Evolutionary conservation across 2,113 vertebrate genomes (phyloP).

Genomic region (Athene cunicularia): DNA sequence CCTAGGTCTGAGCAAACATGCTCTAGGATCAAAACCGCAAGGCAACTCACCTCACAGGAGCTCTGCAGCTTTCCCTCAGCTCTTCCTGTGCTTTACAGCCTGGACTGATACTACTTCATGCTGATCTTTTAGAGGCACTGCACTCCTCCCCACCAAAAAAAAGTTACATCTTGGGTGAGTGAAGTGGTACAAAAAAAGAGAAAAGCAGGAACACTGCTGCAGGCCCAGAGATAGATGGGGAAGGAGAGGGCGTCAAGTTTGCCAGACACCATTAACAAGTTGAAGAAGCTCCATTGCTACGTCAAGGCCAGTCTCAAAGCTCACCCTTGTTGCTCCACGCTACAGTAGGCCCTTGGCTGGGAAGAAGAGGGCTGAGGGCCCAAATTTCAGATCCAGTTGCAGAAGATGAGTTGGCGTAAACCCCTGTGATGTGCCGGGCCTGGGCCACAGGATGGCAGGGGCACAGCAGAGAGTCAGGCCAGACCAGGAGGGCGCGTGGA

Average conservation of each 20-base stretch:
- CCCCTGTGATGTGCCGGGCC: not conserved
- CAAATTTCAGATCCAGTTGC: not conserved
- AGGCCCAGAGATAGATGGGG: accelerated
- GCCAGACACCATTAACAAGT: not conserved
- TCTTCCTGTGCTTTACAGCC: not conserved
- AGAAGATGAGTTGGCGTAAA: not conserved
- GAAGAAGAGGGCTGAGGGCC: accelerated
- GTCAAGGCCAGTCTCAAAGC: not conserved
- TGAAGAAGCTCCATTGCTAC: not conserved
- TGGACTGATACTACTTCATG: not conserved
- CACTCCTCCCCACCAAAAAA: not conserved
- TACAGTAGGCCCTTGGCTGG: not conserved
- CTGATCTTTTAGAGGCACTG: not conserved
- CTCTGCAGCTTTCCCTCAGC: not conserved
- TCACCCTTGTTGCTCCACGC: not conserved
- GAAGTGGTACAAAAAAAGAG: not conserved
- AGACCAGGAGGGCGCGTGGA: not conserved
- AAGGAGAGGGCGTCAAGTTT: accelerated
- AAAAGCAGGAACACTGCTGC: not conserved
- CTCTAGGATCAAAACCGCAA: not conserved
- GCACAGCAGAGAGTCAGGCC: not conserved
- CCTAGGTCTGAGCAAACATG: not conserved
- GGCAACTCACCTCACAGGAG: not conserved
- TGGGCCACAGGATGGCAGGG: not conserved
- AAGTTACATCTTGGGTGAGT: accelerated